Evolutionary conservation across 1,140 invertebrate genomes (phyloP).

Genomic region (Aphelinus certus): DNA sequence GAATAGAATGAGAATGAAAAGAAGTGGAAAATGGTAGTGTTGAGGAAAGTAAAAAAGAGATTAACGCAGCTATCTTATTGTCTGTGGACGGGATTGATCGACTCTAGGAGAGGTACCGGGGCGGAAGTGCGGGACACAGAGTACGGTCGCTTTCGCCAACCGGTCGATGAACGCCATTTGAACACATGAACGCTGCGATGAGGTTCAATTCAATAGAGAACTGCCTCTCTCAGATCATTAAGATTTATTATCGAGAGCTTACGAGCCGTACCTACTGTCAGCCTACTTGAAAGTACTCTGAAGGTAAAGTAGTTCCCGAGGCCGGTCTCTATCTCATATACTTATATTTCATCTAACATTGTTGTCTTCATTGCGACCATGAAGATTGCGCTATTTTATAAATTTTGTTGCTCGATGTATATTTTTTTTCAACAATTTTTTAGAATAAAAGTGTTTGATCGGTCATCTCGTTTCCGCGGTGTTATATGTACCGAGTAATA

Average conservation of each 20-base stretch:
- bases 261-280: constrained; percentile 64
- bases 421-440: no score
- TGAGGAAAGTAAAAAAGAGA: constrained; percentile 56
- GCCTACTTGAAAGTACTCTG: constrained; percentile 62
- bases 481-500: no score
- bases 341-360: no score
- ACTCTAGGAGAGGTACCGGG: constrained; percentile 63
- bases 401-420: neutral
- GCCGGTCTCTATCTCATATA: constrained; percentile 55
- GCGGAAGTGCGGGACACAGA: constrained; percentile 50
- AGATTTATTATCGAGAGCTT: constrained; percentile 63
- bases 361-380: no score
- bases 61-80: constrained; percentile 67
- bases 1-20: constrained; percentile 17
- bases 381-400: neutral
- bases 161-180: constrained; percentile 9
- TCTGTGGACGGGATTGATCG: constrained; percentile 65
- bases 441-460: no score
- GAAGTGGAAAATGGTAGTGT: constrained; percentile 32
- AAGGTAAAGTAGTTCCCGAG: constrained; percentile 67
- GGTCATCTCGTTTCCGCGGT: no score
- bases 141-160: constrained; percentile 37
- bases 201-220: constrained; percentile 65
- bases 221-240: constrained; percentile 61
- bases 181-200: constrained; percentile 30